Evolutionary conservation across 1,140 invertebrate species (phyloP).

Genomic region (Apolygus lucorum): DNA sequence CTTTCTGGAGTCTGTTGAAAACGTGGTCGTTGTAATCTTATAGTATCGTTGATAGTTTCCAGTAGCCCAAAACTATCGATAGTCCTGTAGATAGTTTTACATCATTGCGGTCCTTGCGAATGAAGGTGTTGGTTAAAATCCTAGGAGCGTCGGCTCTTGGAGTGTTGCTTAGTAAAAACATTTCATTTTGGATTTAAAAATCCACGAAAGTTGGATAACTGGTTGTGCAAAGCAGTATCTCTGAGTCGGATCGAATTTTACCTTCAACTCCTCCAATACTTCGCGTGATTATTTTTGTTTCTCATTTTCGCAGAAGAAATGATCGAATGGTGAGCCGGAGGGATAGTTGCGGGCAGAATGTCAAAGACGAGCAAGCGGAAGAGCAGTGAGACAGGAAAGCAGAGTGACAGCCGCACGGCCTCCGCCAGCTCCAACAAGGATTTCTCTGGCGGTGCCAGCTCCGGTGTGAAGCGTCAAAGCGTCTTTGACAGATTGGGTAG

Average conservation of each 20-base stretch:
- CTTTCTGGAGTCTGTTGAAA: too few relatives aligned
- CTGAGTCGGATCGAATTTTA: background rate
- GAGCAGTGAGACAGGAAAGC: slow-evolving; percentile 26
- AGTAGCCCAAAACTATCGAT: too few relatives aligned
- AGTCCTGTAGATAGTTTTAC: too few relatives aligned
- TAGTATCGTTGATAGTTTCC: too few relatives aligned
- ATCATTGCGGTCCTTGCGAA: background rate
- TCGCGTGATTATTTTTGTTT: slow-evolving; percentile 35
- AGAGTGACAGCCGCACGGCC: slow-evolving; percentile 21
- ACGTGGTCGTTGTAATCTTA: too few relatives aligned
- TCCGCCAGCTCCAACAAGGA: background rate
- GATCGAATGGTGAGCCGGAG: slow-evolving; percentile 20
- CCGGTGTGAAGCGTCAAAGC: slow-evolving; percentile 47
- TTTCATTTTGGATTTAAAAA: background rate
- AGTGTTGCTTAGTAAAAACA: background rate
- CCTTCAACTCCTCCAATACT: slow-evolving; percentile 41
- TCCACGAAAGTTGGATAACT: background rate
- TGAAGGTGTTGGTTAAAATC: background rate
- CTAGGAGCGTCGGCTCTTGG: background rate
- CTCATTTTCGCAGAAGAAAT: background rate
- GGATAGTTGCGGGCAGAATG: slow-evolving; percentile 30
- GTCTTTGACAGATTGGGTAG: slow-evolving; percentile 70
- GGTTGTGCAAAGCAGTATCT: background rate
- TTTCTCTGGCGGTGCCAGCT: slow-evolving; percentile 14
- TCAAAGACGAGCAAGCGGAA: slow-evolving; percentile 33